Conservation (phyloP, 64 coral and sea anemone genomes). For the Stichodactyla mertensii region DNA sequence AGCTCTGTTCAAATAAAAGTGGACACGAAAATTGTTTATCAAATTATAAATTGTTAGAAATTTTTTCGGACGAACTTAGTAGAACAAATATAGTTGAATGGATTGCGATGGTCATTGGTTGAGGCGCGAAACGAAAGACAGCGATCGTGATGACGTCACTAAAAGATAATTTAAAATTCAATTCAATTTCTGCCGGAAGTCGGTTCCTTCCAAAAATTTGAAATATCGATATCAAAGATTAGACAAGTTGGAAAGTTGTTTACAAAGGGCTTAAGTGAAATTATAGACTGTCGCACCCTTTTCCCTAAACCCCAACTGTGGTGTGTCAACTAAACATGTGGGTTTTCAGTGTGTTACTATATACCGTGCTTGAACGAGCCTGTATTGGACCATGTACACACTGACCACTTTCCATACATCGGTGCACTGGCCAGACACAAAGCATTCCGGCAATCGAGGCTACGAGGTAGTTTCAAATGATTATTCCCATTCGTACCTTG, state of each 20-base stretch:
- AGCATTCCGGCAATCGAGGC: too few species aligned
- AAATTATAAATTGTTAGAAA: neutral
- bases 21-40: neutral
- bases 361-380: too few species aligned
- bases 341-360: too few species aligned
- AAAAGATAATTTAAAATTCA: neutral
- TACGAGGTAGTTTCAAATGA: too few species aligned
- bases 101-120: neutral
- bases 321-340: too few species aligned
- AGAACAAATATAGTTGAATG: neutral
- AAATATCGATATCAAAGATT: slow-evolving; percentile 3
- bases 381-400: too few species aligned
- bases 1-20: neutral
- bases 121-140: neutral
- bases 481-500: too few species aligned
- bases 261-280: neutral
- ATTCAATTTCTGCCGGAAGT: neutral
- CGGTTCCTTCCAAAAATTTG: neutral
- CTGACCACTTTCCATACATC: too few species aligned
- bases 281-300: neutral
- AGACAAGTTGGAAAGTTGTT: neutral
- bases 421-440: too few species aligned
- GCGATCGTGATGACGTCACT: neutral
- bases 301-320: too few species aligned
- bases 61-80: neutral